Conservation (phyloP, 2,888 invertebrate species). For the Ctena decussata region DNA sequence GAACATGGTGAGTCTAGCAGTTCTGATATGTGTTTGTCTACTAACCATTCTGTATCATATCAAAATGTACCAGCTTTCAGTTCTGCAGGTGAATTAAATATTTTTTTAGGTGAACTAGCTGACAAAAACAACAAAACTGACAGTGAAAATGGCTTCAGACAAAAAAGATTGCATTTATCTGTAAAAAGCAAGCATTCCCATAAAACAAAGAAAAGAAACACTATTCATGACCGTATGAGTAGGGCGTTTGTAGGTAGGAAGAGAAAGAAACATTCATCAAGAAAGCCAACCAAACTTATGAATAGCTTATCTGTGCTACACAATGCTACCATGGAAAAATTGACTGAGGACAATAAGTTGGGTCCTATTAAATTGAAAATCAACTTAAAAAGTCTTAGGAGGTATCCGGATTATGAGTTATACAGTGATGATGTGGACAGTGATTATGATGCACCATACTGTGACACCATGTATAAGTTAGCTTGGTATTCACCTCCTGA, state of each 20-base stretch:
- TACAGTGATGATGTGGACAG: conserved; percentile 61
- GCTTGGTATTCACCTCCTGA: conserved; percentile 80
- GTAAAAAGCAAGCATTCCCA: conserved; percentile 6
- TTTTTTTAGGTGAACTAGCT: background rate
- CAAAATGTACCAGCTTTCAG: background rate
- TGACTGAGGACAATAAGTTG: conserved; percentile 53
- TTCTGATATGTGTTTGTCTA: conserved; percentile 13
- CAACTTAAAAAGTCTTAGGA: background rate
- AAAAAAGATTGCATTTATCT: background rate
- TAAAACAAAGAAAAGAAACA: conserved; percentile 70
- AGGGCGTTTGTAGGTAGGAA: conserved; percentile 75
- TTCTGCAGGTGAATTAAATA: background rate
- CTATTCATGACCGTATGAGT: conserved; percentile 74
- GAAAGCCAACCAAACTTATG: conserved; percentile 70
- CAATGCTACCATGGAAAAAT: conserved; percentile 82
- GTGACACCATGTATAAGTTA: conserved; percentile 80
- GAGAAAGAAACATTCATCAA: conserved; percentile 42
- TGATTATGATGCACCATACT: conserved; percentile 69
- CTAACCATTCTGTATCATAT: background rate
- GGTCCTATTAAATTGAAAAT: background rate
- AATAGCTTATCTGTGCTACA: conserved; percentile 80
- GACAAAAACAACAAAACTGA: background rate
- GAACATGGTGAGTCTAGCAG: conserved; percentile 7
- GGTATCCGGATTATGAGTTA: conserved; percentile 55
- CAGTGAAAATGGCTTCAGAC: background rate